phyloP scores from a whole-genome alignment of 2,797 vertebrate species.

The Anableps anableps region DNA sequence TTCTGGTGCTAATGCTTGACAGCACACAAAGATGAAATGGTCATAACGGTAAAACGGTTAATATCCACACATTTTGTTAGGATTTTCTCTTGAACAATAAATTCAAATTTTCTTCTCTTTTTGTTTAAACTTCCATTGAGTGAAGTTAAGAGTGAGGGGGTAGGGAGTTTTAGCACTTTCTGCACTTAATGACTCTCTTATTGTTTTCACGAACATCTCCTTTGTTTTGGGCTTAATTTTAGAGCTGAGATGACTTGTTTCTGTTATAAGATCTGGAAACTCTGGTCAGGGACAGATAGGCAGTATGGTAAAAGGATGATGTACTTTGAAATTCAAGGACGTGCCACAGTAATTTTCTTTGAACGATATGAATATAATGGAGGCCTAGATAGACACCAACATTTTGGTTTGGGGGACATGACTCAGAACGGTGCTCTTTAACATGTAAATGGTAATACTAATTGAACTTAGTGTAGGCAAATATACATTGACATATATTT shows the following conservation, averaged over 20 bases:
- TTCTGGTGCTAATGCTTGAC: neutral
- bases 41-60: neutral
- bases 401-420: neutral
- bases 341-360: neutral
- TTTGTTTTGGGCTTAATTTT: neutral
- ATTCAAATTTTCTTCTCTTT: neutral
- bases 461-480: neutral
- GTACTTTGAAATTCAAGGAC: neutral
- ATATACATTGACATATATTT: neutral
- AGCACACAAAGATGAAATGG: no score
- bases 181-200: neutral
- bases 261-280: neutral
- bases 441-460: neutral
- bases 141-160: neutral
- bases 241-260: neutral
- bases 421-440: neutral
- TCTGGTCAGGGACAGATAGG: neutral
- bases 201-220: neutral
- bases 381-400: neutral
- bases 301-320: neutral
- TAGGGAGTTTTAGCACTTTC: neutral
- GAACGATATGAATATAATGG: neutral
- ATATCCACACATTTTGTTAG: neutral
- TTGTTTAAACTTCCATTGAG: neutral
- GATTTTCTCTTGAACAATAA: neutral